Evolutionary conservation across 1,140 invertebrate species (phyloP).

Genomic region (Aporrectodea caliginosa): DNA sequence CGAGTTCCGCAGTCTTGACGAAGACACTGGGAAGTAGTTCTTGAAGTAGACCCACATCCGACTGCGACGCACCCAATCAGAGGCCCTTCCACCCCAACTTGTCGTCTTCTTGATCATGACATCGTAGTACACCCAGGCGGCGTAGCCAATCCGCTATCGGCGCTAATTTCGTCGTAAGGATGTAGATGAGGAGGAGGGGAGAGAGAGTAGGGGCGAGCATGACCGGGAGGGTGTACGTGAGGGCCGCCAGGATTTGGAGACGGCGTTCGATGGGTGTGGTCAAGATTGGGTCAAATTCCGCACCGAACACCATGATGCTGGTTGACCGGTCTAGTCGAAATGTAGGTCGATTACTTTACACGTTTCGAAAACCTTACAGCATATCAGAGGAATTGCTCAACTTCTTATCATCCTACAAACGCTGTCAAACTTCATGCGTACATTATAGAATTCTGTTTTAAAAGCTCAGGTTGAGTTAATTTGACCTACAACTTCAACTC

Average conservation of each 20-base stretch:
- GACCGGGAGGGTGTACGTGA: constrained; percentile 61
- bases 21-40: constrained; percentile 10
- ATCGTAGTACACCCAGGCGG: constrained; percentile 9
- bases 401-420: too few species aligned
- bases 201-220: constrained; percentile 57
- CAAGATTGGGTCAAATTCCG: constrained; percentile 72
- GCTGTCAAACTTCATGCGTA: too few species aligned
- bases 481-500: too few species aligned
- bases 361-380: too few species aligned
- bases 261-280: constrained; percentile 69
- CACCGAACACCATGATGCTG: constrained; percentile 58
- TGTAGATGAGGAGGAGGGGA: constrained; percentile 50
- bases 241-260: constrained; percentile 72
- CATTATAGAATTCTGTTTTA: too few species aligned
- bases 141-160: neutral
- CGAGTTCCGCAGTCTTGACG: constrained; percentile 65
- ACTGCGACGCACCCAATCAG: neutral
- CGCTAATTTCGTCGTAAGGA: neutral
- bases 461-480: too few species aligned
- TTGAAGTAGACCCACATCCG: constrained; percentile 1
- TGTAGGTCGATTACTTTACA: too few species aligned
- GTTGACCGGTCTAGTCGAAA: too few species aligned
- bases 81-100: neutral
- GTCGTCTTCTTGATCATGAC: neutral
- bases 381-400: too few species aligned